Base-by-base conservation (phyloP, 2,888 invertebrate genomes). In the Taphrorychus bicolor region DNA sequence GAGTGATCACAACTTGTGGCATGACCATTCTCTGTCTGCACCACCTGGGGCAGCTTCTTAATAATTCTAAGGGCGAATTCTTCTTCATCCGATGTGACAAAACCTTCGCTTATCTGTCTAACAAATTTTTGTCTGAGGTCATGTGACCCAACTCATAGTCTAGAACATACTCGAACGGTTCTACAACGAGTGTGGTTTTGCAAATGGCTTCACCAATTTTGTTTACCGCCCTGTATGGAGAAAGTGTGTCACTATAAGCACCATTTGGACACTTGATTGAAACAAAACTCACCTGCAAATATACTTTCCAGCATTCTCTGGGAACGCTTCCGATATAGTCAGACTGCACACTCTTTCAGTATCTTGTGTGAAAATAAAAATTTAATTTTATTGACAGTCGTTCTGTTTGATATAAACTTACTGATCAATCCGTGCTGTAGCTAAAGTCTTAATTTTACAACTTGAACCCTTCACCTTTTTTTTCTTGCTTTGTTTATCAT, bases 111-210 rank as follows among this genome's bases (percentile, higher is more conserved):
- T 80, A 85, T 78, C 82, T 92, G 70, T 90, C 89, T 73, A 93
- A 83, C 73, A 93, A 85, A 82, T 94, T 93, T 83, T 94, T 94
- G 82, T 94, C 94, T 4, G 93, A 93, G 65, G 89, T 88, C 76
- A 82, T 76, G 73, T 86, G 84, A 71, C 91, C 92, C 76, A 91
- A 89, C 85, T 93, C 93, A 74, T 91, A 92, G 83, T 93, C 93
- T 72, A 94, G 92, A 71, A 94, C 87, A 83, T 96, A 97, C 86
- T 97, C 97, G 82, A 93, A 96, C 49, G 95, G 95, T 90, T 95
- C 94, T 74, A 95, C 91, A 76, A 89, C 85, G 70, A 95, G 87
- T 72, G 88, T 85, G 78, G 93, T 87, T 79, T 89, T 88, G 78
- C 91, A 92, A 79, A 88, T 86, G 76, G 90, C 91, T 86, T 89